These are phyloP conservation scores for Picus viridis DNA, from an alignment of 2,797 vertebrate genomes.

Conservation along the genomic window DNA sequence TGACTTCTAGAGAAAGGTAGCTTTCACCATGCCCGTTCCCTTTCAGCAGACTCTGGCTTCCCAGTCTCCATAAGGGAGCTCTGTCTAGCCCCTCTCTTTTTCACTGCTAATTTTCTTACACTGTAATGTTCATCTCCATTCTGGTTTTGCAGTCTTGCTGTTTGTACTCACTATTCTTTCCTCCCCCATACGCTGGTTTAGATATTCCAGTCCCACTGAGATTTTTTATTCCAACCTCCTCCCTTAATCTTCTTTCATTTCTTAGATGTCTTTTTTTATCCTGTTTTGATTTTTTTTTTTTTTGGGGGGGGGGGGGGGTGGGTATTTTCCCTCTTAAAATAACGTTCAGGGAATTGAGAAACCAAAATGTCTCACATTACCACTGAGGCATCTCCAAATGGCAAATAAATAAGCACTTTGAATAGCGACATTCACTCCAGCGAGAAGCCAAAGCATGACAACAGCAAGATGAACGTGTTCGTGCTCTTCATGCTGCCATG, in stretches of 20 bases:
- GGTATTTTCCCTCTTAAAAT: background rate
- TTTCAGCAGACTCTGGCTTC: background rate
- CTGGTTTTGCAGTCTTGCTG: slow-evolving; percentile 38
- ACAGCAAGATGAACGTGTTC: background rate
- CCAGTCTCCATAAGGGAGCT: background rate
- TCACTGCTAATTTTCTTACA: background rate
- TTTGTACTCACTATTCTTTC: slow-evolving; percentile 45
- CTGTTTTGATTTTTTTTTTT: background rate
- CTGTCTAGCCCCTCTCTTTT: background rate
- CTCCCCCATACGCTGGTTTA: background rate
- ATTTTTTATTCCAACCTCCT: slow-evolving; percentile 37
- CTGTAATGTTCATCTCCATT: slow-evolving; percentile 11
- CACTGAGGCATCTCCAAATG: slow-evolving; percentile 20
- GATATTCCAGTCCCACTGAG: slow-evolving; percentile 37
- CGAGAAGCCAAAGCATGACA: background rate
- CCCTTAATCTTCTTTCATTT: background rate
- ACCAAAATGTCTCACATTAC: slow-evolving; percentile 38
- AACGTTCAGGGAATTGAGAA: slow-evolving; percentile 21
- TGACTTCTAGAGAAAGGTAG: background rate
- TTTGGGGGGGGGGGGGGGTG: too few relatives aligned
- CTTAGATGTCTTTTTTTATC: background rate
- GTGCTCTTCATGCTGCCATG: background rate
- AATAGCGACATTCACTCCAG: background rate
- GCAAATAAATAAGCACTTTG: slow-evolving; percentile 35
- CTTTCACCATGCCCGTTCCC: background rate